Evolutionary conservation across 2,797 vertebrate species (phyloP), one percentile per base, ranked within the genome.

Genomic region (Acomys russatus): DNA sequence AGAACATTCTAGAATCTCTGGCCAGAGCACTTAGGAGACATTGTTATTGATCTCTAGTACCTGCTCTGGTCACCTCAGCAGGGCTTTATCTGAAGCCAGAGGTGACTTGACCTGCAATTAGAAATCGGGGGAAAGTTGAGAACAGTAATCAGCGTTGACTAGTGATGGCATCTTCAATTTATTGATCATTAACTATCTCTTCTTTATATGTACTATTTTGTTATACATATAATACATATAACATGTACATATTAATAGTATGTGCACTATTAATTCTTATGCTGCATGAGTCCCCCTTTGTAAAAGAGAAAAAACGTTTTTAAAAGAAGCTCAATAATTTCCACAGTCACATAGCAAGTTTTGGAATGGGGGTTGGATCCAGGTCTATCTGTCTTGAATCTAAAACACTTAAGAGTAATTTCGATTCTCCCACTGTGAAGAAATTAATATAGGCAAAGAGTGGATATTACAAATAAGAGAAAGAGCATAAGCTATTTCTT

Each of bases 71-170:
- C 51, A 78, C 12, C 87, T 74, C 30, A 78, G 56, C 3, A 54
- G 68, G 73, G 77, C 25, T 90, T 54, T 49, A 59, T 38, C 38
- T 59, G 51, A 63, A 93, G 38, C 25, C 38, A 82, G 22, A 59
- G 30, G 80, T 82, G 0, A 1, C 51, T 89, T 63, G 12, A 14
- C 35, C 3, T 73, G 4, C 35, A 78, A 12, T 71, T 64, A 83
- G 38, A 51, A 91, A 91, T 83, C 61, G 63, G 59, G 44, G 22
- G 51, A 94, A 94, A 88, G 25, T 61, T 95, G 88, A 94, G 35
- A 95, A 94, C 49, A 51, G 35, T 95, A 14, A 54, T 74, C 84
- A 33, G 9, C 33, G 33, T 79, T 14, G 28, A 35, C 33, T 74
- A 73, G 74, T 25, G 9, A 82, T 51, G 20, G 11, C 33, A 86